These are phyloP conservation scores for Callithrix jacchus DNA, from an alignment of 2,113 vertebrate genomes.

Conservation along the genomic window DNA sequence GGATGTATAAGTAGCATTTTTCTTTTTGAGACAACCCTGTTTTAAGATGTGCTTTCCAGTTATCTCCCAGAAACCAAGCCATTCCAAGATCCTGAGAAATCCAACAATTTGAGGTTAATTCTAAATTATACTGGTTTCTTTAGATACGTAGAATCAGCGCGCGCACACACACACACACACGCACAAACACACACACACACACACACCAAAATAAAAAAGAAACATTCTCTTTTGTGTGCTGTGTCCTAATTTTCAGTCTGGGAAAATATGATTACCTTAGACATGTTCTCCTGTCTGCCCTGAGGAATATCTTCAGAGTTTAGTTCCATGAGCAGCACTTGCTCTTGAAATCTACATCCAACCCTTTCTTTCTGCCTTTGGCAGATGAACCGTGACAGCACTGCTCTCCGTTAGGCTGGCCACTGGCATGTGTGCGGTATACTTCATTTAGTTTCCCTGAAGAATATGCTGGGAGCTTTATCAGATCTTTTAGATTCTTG, in stretches of 20 bases:
- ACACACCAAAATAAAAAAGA: background rate
- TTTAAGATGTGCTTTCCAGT: background rate
- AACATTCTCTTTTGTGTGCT: background rate
- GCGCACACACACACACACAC: background rate
- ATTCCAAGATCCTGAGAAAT: background rate
- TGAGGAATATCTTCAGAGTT: background rate
- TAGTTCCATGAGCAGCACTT: background rate
- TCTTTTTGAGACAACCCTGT: background rate
- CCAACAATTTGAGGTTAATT: conserved; percentile 15
- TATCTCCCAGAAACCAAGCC: background rate
- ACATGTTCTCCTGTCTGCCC: background rate
- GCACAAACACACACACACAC: background rate
- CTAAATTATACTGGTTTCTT: background rate
- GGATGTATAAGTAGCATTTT: background rate
- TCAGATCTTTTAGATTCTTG: conserved; percentile 30
- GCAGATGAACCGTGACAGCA: background rate
- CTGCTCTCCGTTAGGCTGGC: background rate
- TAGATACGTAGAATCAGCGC: background rate
- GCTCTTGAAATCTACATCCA: background rate
- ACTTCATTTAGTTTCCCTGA: background rate
- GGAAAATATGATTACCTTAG: background rate
- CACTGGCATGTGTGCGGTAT: accelerated
- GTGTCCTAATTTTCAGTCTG: conserved; percentile 9
- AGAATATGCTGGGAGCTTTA: background rate
- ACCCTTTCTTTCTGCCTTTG: background rate